Percentiles rank a stretch among this genome's conserved stretches.
Conservation (phyloP, 2,113 vertebrate genomes). For the Nematolebias whitei region DNA sequence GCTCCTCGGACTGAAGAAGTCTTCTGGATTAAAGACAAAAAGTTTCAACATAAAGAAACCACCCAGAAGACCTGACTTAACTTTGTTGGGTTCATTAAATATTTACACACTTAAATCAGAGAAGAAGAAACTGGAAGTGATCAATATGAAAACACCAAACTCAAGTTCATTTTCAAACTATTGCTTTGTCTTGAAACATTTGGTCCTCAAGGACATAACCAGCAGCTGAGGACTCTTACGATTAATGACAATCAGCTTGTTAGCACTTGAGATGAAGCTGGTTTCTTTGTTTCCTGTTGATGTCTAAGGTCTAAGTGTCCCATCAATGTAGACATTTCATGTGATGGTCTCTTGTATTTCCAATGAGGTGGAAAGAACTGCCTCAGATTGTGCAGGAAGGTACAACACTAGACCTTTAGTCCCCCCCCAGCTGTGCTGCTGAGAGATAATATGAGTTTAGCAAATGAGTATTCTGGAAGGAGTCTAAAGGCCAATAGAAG, state of each 20-base stretch:
- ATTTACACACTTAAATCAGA: not conserved
- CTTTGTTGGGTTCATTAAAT: no score
- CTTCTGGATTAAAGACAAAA: no score
- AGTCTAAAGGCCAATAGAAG: slow-evolving; percentile 50
- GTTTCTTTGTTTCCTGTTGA: slow-evolving; percentile 13
- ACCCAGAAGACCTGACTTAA: no score
- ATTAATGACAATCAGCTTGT: slow-evolving; percentile 10
- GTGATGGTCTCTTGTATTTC: not conserved
- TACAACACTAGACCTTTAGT: slow-evolving; percentile 7
- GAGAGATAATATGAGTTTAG: slow-evolving; percentile 32
- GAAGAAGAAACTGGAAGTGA: not conserved
- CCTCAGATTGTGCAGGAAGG: not conserved
- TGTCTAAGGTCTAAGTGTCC: not conserved
- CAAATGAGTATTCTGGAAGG: slow-evolving; percentile 50
- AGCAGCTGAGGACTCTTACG: not conserved
- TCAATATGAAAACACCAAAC: not conserved
- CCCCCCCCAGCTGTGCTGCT: slow-evolving; percentile 1
- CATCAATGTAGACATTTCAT: slow-evolving; percentile 1
- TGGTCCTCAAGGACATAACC: slow-evolving; percentile 9
- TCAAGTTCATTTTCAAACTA: not conserved
- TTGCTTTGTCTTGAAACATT: slow-evolving; percentile 5
- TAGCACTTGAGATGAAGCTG: not conserved
- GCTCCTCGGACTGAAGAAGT: no score
- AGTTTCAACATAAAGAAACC: no score
- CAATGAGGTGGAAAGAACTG: not conserved